Evolutionary conservation across 2,888 invertebrate species (phyloP), one percentile per base, ranked within the genome.

Genomic region (Rhorus exstirpatorius): DNA sequence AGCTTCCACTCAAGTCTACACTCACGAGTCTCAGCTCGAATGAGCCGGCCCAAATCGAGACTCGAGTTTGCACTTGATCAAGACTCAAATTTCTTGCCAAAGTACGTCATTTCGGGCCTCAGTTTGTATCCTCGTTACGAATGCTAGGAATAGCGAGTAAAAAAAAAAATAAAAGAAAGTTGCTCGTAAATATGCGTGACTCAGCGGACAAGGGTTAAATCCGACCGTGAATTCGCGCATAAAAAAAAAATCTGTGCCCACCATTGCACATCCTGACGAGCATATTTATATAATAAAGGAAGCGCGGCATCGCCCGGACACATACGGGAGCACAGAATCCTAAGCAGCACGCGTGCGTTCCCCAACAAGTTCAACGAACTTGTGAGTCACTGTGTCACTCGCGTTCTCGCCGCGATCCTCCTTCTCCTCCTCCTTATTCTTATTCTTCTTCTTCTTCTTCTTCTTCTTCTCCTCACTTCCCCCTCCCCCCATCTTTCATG

Each of bases 341-440:
- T 46, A 75, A 58, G 58, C 70, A 83, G 80, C 75, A 83, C 84
- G 79, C 84, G 84, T 84, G 84, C 84, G 79, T 79, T 84, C 83
- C 75, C 83, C 68, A 67, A 51, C 71, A 74, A 70, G 84, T 84
- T 86, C 86, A 86, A 85, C 83, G 86, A 86, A 86, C 86, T 83
- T 76, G 76, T 84, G 81, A 86, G 79, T 82, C 85, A 83, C 83
- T 80, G 81, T 72, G 71, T 80, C 74, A 78, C 80, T 80, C 76
- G 81, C 81, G 81, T 55, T 79, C 83, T 75, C 78, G 51, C 75
- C 61, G 72, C 68, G 31, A 53, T 60, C 14, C 70, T 61, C 58
- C 63, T 58, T 38, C 61, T 41, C 44, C 26, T 49, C 31, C 51
- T 51, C 38, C 35, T n/a, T n/a, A n/a, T n/a, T n/a, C n/a, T n/a